Conservation (phyloP, 2,797 vertebrate species). For the Sciurus vulgaris region DNA sequence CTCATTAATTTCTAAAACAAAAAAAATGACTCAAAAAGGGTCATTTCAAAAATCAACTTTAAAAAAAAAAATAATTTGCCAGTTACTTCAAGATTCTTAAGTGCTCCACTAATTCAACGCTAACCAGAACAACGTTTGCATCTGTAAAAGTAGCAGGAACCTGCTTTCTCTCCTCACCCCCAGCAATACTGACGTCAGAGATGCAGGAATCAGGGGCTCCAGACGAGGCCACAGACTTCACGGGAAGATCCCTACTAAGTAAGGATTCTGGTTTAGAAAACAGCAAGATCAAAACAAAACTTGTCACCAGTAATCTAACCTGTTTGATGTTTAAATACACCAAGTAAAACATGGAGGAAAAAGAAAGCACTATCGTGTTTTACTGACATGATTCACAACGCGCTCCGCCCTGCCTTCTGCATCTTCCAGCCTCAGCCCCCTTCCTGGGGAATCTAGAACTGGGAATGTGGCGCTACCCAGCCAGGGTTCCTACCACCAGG, state of each 20-base stretch:
- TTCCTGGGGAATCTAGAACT: not conserved
- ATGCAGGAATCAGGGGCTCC: not conserved
- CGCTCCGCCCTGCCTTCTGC: not conserved
- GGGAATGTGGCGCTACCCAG: not conserved
- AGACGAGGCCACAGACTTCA: not conserved
- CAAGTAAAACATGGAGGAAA: not conserved
- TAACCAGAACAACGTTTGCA: not conserved
- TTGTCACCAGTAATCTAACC: not conserved
- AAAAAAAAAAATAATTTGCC: constrained; percentile 49
- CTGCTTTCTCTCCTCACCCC: not conserved
- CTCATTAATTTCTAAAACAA: not conserved
- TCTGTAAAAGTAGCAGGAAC: not conserved
- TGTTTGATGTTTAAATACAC: not conserved
- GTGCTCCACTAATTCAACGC: not conserved
- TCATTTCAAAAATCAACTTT: constrained; percentile 57
- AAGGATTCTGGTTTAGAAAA: not conserved
- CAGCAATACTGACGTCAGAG: not conserved
- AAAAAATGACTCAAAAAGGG: not conserved
- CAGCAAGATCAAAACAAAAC: not conserved
- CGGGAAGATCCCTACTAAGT: not conserved
- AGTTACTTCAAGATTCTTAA: constrained; percentile 29
- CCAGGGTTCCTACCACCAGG: not conserved
- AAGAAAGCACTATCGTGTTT: not conserved
- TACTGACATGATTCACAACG: not conserved
- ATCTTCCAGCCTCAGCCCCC: not conserved